Evolutionary conservation across 2,888 invertebrate species (phyloP), one percentile per base, ranked within the genome.

Genomic region (Drosophila birchii): DNA sequence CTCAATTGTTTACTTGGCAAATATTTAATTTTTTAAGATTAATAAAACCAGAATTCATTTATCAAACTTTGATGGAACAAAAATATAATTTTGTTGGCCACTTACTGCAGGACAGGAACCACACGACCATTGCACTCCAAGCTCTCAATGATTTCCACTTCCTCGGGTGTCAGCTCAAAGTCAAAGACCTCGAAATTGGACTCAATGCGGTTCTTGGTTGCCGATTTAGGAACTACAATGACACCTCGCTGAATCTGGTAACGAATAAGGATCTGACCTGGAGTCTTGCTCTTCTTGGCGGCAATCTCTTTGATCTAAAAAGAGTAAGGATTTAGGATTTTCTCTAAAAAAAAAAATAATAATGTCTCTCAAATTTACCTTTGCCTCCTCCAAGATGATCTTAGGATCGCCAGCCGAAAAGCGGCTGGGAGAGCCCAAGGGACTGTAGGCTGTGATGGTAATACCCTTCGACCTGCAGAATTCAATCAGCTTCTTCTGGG

Each of bases 161-260:
- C 97, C 49, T 96, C 96, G 0, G 93, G 81, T 0, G 94, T 93
- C 78, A 97, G 93, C 78, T 95, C 94, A 91, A 97, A 97, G 92
- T 96, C 96, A 78, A 95, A 95, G 14, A 97, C 95, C 72, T 96
- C 90, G 79, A 96, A 94, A 92, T 98, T 95, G 88, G 95, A 94
- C 58, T 93, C 93, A 90, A 96, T 95, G 81, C 96, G 94, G 0
- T 94, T 92, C 80, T 95, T 95, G 0, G 94, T 97, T 18, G 96
- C 96, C 0, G 97, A 97, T 91, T 97, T 98, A 0, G 97, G 97
- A 75, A 97, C 96, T 41, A 96, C 95, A 43, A 96, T 94, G 74
- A 95, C 93, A 5, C 95, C 95, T 43, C 95, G 94, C 86, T 97
- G 96, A 56, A 94, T 93, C 92, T 94, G 94, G 91, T 94, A 95